These are phyloP conservation scores for Morpho deidamia DNA, from an alignment of 2,888 invertebrate genomes.

Conservation along the genomic window DNA sequence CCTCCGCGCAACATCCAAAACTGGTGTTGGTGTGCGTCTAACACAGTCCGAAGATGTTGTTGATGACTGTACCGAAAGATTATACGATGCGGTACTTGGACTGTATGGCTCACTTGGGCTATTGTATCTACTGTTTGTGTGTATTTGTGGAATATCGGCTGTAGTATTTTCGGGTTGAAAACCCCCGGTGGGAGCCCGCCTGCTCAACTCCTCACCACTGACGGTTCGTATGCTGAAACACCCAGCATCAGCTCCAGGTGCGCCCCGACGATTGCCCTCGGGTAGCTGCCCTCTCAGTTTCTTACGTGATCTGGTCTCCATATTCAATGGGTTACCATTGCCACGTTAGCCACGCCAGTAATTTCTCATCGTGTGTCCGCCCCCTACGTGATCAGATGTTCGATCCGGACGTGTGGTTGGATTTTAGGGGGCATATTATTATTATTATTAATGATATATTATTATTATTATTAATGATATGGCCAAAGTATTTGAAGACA, in stretches of 20 bases:
- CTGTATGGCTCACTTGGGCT: neutral
- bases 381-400: constrained; percentile 10
- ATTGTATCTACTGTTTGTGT: neutral
- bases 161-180: neutral
- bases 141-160: neutral
- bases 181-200: neutral
- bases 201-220: neutral
- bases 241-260: constrained; percentile 1
- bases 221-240: neutral
- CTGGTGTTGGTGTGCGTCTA: neutral
- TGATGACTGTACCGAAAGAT: neutral
- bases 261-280: constrained; percentile 1
- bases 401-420: constrained; percentile 10
- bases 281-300: neutral
- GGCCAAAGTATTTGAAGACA: too few species aligned
- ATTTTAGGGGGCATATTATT: too few species aligned
- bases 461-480: too few species aligned
- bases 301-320: neutral
- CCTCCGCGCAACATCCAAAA: constrained; percentile 14
- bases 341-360: too few species aligned
- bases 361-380: constrained; percentile 9
- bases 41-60: neutral
- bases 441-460: too few species aligned
- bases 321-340: constrained; percentile 9
- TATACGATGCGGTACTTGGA: neutral